Evolutionary conservation across 1,140 invertebrate species (phyloP).

Genomic region (Yoshiicerus persimilis): DNA sequence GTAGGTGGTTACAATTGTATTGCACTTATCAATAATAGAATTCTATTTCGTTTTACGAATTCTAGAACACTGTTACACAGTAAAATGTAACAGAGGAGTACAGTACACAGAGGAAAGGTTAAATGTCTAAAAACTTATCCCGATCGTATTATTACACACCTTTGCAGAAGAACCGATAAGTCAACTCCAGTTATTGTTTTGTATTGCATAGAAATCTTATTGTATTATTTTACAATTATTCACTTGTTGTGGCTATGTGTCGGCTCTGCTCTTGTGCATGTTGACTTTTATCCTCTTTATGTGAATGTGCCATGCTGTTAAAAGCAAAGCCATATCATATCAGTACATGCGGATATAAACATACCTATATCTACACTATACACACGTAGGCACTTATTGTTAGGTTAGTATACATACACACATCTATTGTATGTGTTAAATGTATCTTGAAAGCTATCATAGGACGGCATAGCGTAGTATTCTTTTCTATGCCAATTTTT

Average conservation of each 20-base stretch:
- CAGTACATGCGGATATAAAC: background rate
- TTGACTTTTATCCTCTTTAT: background rate
- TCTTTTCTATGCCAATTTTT: constrained; percentile 11
- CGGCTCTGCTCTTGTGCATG: too few species aligned
- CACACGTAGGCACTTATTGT: background rate
- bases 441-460: background rate
- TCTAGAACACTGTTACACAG: background rate
- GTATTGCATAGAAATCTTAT: background rate
- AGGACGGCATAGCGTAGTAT: background rate
- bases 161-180: background rate
- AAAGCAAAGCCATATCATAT: background rate
- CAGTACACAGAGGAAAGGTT: background rate
- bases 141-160: background rate
- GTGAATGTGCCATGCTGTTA: background rate
- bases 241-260: background rate
- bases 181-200: background rate
- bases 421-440: background rate
- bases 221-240: background rate
- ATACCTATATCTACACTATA: too few species aligned
- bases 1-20: too few species aligned
- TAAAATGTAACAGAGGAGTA: background rate
- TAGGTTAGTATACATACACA: too few species aligned
- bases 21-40: too few species aligned
- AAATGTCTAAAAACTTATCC: background rate
- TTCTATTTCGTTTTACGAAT: too few species aligned